phyloP scores from a whole-genome alignment of 1,140 invertebrate genomes.

The Rhagoletis pomonella region DNA sequence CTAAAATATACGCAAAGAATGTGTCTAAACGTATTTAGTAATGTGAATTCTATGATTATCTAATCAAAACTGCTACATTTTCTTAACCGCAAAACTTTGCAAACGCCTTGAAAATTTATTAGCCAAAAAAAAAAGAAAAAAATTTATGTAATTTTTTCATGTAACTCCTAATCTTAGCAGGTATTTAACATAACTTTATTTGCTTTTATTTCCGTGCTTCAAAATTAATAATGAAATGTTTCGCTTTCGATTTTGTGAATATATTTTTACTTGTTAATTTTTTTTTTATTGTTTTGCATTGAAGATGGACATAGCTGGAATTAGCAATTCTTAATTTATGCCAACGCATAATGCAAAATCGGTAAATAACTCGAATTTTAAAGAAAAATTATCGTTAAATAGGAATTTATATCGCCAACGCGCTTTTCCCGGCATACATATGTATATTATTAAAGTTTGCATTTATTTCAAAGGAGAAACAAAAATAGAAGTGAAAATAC shows the following conservation, averaged over 20 bases:
- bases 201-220: background rate
- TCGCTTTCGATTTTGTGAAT: slow-evolving; percentile 30
- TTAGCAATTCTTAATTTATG: slow-evolving; percentile 58
- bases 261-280: slow-evolving; percentile 10
- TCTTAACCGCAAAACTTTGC: background rate
- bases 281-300: slow-evolving; percentile 12
- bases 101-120: background rate
- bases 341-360: slow-evolving; percentile 55
- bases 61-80: background rate
- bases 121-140: slow-evolving; percentile 12
- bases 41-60: background rate
- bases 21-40: background rate
- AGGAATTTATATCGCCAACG: background rate
- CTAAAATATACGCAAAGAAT: background rate
- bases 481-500: background rate
- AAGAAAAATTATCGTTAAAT: background rate
- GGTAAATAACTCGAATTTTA: slow-evolving; percentile 57
- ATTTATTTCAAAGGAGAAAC: slow-evolving; percentile 31
- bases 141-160: background rate
- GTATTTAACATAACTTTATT: background rate
- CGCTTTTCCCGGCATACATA: slow-evolving; percentile 4
- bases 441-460: slow-evolving; percentile 10
- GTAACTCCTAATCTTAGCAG: background rate
- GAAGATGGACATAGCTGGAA: slow-evolving; percentile 62
- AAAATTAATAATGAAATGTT: slow-evolving; percentile 34